These are phyloP conservation scores for Trinectes maculatus DNA, from an alignment of 2,113 vertebrate genomes.

Conservation along the genomic window DNA sequence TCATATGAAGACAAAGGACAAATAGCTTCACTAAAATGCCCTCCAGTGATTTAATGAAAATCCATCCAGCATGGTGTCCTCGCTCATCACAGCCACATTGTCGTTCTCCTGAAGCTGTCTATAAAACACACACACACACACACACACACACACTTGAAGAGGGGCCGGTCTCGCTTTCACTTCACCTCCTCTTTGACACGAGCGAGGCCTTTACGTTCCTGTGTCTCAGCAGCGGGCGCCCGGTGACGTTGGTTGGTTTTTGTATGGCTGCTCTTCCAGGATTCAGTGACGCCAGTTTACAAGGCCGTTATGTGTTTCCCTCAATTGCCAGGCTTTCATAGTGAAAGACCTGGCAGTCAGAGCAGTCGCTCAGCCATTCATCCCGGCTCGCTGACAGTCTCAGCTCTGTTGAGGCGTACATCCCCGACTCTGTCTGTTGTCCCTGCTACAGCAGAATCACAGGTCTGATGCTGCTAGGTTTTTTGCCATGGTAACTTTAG, in stretches of 20 bases:
- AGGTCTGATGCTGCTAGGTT: slow-evolving; percentile 48
- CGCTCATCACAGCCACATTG: not conserved
- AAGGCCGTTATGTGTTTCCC: slow-evolving; percentile 57
- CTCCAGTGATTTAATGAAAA: not conserved
- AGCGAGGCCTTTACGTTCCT: slow-evolving; percentile 24
- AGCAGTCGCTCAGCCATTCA: slow-evolving; percentile 12
- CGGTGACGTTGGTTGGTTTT: slow-evolving; percentile 58
- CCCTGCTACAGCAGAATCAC: slow-evolving; percentile 10
- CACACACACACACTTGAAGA: not conserved
- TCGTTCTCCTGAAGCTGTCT: slow-evolving; percentile 3
- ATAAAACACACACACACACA: not conserved
- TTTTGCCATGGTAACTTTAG: slow-evolving; percentile 76
- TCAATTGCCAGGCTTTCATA: slow-evolving; percentile 63
- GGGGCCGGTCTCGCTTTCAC: slow-evolving; percentile 2
- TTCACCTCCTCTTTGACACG: slow-evolving; percentile 24
- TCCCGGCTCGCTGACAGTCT: no score
- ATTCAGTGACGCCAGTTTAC: slow-evolving; percentile 58
- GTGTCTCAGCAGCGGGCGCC: slow-evolving; percentile 18
- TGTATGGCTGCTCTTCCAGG: slow-evolving; percentile 45
- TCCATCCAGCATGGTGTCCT: not conserved
- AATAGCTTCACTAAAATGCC: not conserved
- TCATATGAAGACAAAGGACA: not conserved
- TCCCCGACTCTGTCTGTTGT: slow-evolving; percentile 29
- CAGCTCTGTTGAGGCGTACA: slow-evolving; percentile 58
- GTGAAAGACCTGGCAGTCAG: slow-evolving; percentile 66